Base-by-base conservation (phyloP, 2,113 vertebrate genomes). In the Catagonus wagneri region DNA sequence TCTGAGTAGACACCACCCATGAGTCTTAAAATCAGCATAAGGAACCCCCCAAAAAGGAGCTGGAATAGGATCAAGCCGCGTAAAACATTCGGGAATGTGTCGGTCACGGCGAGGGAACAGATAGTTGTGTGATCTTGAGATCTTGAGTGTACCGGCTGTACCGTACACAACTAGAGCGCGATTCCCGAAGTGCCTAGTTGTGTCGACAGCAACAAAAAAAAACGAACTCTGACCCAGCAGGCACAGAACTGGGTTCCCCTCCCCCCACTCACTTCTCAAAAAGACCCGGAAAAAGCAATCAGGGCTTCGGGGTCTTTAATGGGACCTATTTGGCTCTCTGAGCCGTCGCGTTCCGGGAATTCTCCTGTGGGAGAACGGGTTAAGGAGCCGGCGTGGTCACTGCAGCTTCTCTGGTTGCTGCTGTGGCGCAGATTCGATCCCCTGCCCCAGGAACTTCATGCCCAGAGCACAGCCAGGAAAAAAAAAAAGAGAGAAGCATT, bases 21-120 rank as follows among this genome's bases (percentile, higher is more conserved):
- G 50, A 11, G 32, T 52, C 39, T 75, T 34, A 25, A 32, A 61
- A 52, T 74, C 32, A 1, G 3, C 9, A 22, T 0, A 16, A 27
- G 44, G 52, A 88, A 22, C n/a, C 11, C 32, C 36, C 27, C 32
- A 66, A n/a, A 39, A 29, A 56, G 74, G 61, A 23, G 39, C 56
- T 3, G 29, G 69, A 19, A 13, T 29, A 9, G 23, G 25, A 34
- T 3, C 34, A 0, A 0, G 3, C 2, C 8, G 34, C 16, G 15
- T 25, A 20, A 69, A 61, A 39, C n/a, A 29, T 27, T 17, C 15
- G 52, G 15, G 34, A 34, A 4, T 1, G 8, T 16, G 22, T 44
- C 58, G 10, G 0, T 34, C 29, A 8, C 61, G 1, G 36, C 1
- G 2, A 39, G 6, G 34, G 50, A 13, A 0, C 1, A 23, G 34